Evolutionary conservation across 2,888 invertebrate species (phyloP).

Genomic region (Hofmannophila pseudospretella): DNA sequence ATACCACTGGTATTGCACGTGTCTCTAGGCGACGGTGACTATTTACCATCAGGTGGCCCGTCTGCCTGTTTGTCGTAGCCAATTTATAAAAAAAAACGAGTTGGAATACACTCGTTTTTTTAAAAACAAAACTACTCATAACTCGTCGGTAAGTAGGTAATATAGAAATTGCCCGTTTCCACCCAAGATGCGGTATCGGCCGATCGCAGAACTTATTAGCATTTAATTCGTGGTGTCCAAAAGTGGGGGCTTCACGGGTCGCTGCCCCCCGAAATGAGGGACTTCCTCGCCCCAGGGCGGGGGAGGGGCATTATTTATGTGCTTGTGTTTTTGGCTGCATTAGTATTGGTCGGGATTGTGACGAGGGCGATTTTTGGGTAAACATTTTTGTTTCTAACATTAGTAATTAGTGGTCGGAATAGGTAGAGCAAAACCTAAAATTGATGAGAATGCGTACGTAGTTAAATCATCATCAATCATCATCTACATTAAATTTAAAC

Average conservation of each 20-base stretch:
- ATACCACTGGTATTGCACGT: too few relatives aligned
- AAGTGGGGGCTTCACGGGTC: slow-evolving; percentile 69
- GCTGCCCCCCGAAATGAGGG: slow-evolving; percentile 69
- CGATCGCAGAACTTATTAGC: slow-evolving; percentile 65
- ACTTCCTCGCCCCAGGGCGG: slow-evolving; percentile 65
- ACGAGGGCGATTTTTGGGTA: slow-evolving; percentile 24
- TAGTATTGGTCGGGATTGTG: slow-evolving; percentile 41
- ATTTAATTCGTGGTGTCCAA: slow-evolving; percentile 69
- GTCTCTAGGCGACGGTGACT: too few relatives aligned
- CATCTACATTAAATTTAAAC: too few relatives aligned
- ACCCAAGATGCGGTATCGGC: slow-evolving; percentile 43
- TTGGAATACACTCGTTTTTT: neutral
- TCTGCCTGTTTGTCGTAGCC: too few relatives aligned
- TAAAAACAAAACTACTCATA: neutral
- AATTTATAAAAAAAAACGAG: neutral
- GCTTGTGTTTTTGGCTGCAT: slow-evolving; percentile 33
- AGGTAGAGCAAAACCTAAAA: neutral
- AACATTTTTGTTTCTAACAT: slow-evolving; percentile 22
- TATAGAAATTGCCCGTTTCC: slow-evolving; percentile 31
- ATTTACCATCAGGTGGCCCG: too few relatives aligned
- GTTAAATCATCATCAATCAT: too few relatives aligned
- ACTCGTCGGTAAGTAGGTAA: neutral
- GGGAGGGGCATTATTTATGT: slow-evolving; percentile 36
- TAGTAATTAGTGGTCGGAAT: neutral
- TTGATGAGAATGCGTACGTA: too few relatives aligned